phyloP scores from a whole-genome alignment of 2,113 vertebrate genomes.

The Semnornis frantzii region DNA sequence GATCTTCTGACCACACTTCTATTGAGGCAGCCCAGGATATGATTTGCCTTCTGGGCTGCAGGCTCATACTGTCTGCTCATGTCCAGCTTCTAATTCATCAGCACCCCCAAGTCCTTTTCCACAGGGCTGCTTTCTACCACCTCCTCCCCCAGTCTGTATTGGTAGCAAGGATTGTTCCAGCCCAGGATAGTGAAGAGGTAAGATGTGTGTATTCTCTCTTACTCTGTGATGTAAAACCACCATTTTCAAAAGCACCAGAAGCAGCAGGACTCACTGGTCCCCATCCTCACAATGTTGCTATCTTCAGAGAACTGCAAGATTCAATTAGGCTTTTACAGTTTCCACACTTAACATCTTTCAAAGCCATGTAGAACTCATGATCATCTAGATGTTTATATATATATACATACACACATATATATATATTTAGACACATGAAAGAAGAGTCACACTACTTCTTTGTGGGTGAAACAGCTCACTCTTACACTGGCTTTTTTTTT shows the following conservation, averaged over 20 bases:
- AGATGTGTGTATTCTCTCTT: neutral
- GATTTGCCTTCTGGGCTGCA: too few relatives aligned
- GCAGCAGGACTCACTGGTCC: neutral
- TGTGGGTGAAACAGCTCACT: neutral
- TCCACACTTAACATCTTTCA: neutral
- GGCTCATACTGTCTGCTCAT: too few relatives aligned
- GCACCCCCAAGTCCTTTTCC: too few relatives aligned
- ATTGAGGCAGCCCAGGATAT: too few relatives aligned
- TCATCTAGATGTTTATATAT: neutral
- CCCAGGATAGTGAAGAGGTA: neutral
- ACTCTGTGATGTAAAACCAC: neutral
- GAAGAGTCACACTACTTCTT: neutral
- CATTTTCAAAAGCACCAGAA: neutral
- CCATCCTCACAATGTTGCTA: fast-evolving
- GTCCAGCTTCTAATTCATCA: too few relatives aligned
- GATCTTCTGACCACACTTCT: too few relatives aligned
- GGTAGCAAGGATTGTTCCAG: too few relatives aligned
- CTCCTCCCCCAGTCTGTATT: too few relatives aligned
- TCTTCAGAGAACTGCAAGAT: neutral
- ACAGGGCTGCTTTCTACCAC: too few relatives aligned
- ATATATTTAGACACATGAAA: neutral
- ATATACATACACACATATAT: fast-evolving
- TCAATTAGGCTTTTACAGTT: neutral
- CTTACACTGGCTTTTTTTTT: neutral
- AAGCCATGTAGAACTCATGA: neutral